Conservation (phyloP, 2,888 invertebrate species). For the Blomia tropicalis region DNA sequence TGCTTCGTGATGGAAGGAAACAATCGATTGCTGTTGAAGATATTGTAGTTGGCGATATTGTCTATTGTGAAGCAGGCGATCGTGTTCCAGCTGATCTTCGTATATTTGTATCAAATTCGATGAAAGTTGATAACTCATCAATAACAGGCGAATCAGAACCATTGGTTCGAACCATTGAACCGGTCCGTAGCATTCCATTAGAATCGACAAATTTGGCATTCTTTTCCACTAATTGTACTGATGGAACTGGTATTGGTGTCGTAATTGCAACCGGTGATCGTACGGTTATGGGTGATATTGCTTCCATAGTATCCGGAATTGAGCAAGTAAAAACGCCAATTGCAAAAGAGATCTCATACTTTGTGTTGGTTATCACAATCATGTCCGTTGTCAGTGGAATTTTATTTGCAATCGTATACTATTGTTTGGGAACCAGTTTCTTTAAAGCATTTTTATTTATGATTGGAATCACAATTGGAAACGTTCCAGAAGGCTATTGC, state of each 20-base stretch:
- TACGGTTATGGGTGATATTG: conserved; percentile 34
- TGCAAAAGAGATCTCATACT: conserved; percentile 41
- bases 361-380: conserved; percentile 40
- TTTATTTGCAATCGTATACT: conserved; percentile 27
- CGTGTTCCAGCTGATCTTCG: conserved; percentile 38
- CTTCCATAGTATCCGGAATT: conserved; percentile 33
- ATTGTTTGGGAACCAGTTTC: neutral
- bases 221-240: conserved; percentile 88
- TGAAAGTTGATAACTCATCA: conserved; percentile 89
- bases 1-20: conserved; percentile 32
- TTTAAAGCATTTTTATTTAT: conserved; percentile 31
- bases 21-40: conserved; percentile 35
- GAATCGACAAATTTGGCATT: conserved; percentile 89
- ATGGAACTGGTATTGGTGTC: conserved; percentile 41
- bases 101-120: conserved; percentile 55
- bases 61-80: conserved; percentile 38
- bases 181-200: conserved; percentile 56
- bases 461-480: conserved; percentile 18
- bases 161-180: conserved; percentile 69
- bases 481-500: conserved; percentile 27
- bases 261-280: conserved; percentile 35
- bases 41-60: conserved; percentile 37
- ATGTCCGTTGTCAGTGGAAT: conserved; percentile 29
- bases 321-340: conserved; percentile 40
- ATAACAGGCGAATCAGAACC: conserved; percentile 89